Conservation (phyloP, 2,888 invertebrate species). For the Frankliniella fusca region DNA sequence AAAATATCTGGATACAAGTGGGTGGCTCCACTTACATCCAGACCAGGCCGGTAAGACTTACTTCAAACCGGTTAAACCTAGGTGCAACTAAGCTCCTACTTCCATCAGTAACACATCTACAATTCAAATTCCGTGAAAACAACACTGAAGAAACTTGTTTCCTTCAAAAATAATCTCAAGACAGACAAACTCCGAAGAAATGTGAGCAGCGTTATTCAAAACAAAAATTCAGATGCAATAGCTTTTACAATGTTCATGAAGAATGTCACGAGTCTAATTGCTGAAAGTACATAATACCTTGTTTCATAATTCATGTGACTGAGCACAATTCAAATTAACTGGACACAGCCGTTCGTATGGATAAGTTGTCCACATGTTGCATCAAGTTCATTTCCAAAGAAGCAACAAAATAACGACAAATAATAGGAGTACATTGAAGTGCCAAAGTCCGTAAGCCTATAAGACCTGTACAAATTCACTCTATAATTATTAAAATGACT, state of each 20-base stretch:
- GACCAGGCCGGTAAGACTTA: neutral
- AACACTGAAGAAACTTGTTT: neutral
- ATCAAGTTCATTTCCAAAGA: neutral
- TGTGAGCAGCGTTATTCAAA: too few relatives aligned
- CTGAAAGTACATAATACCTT: neutral
- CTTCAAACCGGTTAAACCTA: neutral
- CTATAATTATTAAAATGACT: conserved; percentile 24
- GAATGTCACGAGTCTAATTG: neutral
- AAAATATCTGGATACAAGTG: neutral
- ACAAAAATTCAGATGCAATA: too few relatives aligned
- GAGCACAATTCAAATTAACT: neutral
- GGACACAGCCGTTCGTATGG: neutral
- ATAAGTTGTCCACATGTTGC: neutral
- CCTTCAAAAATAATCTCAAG: too few relatives aligned
- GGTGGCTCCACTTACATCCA: neutral
- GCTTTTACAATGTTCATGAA: neutral
- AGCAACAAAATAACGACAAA: neutral
- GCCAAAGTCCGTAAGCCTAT: conserved; percentile 7
- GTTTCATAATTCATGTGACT: neutral
- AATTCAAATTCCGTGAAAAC: neutral
- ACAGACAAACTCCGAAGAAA: too few relatives aligned
- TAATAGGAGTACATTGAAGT: neutral
- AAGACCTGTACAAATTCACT: conserved; percentile 22
- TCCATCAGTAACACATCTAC: neutral
- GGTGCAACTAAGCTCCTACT: too few relatives aligned